Conservation (phyloP, 2,888 invertebrate species). For the Neoascia interrupta region DNA sequence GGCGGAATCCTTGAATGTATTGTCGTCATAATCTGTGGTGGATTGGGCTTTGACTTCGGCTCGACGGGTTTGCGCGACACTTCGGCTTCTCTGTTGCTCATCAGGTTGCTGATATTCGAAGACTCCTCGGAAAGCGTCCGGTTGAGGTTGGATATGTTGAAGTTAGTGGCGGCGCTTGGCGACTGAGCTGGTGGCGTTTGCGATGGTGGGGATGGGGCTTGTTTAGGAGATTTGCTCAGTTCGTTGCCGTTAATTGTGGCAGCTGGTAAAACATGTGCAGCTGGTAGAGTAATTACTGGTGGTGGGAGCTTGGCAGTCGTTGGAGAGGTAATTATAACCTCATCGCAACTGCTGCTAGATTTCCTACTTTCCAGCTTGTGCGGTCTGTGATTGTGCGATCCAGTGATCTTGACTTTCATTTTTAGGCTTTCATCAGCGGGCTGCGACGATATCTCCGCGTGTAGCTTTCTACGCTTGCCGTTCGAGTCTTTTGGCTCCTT, state of each 20-base stretch:
- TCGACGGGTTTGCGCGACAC: conserved; percentile 35
- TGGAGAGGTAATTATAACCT: conserved; percentile 73
- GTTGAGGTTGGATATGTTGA: conserved; percentile 72
- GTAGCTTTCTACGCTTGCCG: conserved; percentile 81
- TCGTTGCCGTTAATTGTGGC: conserved; percentile 50
- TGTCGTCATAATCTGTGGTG: conserved; percentile 53
- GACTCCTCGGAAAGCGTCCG: conserved; percentile 74
- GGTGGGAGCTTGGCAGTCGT: conserved; percentile 38
- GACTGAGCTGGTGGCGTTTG: background rate
- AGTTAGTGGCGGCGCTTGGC: conserved; percentile 4
- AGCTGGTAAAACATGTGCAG: conserved; percentile 23
- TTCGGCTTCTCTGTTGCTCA: conserved; percentile 54
- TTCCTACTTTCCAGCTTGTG: conserved; percentile 73
- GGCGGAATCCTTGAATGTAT: conserved; percentile 30
- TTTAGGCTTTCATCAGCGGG: conserved; percentile 80
- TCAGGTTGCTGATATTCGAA: conserved; percentile 73
- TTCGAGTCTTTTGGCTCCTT: conserved; percentile 80
- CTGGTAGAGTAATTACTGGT: conserved; percentile 14
- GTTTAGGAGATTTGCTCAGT: conserved; percentile 35
- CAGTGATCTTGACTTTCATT: conserved; percentile 81
- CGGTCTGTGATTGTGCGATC: conserved; percentile 74
- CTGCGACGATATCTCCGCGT: conserved; percentile 81
- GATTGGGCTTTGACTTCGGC: conserved; percentile 23
- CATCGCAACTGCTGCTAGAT: conserved; percentile 64
- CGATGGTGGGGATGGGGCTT: conserved; percentile 11